Evolutionary conservation across 2,888 invertebrate genomes (phyloP), one percentile per base, ranked within the genome.

Genomic region (Oscheius onirici): DNA sequence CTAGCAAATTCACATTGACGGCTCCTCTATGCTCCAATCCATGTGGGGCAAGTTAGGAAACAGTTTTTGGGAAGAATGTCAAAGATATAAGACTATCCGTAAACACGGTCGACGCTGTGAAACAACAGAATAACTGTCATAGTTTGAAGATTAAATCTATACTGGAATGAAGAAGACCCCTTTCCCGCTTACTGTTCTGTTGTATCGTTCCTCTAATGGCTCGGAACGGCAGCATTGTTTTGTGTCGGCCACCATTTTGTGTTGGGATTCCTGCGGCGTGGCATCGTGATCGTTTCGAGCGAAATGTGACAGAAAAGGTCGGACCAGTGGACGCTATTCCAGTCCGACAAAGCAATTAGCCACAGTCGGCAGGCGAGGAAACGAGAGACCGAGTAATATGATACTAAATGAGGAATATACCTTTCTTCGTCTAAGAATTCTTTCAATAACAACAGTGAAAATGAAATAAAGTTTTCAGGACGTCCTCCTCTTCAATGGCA

Each of bases 251-350:
- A 8, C 34, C 34, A 34, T 34, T 34, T 34, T 55, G 22, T 28
- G 26, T 28, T 55, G 58, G 41, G 58, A 58, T 58, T 58, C 43
- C 58, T 41, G 13, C 28, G 55, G 55, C 28, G 58, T 58, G 58
- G 58, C 20, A 41, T 44, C 17, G 63, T 63, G 63, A 63, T 63
- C 63, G 63, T 63, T 63, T 63, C 49, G 63, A 63, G 63, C 63
- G 63, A 63, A 63, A 63, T 63, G 63, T 63, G 63, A 63, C 63
- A 63, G 63, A 63, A 63, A 63, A 63, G 63, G 63, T 63, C 63
- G 63, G 63, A 8, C 63, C 28, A 46, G 60, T 41, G 60, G 60
- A 24, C 43, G 28, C 28, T 15, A 24, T 24, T 22, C 63, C 63
- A 61, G 63, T 46, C 63, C 49, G 63, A 63, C 58, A 58, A 40